A percentile compares a stretch with the other conserved stretches of the same genome.
Evolutionary conservation across 2,113 vertebrate genomes (phyloP).

Genomic region (Forbesichthys papilliferus): DNA sequence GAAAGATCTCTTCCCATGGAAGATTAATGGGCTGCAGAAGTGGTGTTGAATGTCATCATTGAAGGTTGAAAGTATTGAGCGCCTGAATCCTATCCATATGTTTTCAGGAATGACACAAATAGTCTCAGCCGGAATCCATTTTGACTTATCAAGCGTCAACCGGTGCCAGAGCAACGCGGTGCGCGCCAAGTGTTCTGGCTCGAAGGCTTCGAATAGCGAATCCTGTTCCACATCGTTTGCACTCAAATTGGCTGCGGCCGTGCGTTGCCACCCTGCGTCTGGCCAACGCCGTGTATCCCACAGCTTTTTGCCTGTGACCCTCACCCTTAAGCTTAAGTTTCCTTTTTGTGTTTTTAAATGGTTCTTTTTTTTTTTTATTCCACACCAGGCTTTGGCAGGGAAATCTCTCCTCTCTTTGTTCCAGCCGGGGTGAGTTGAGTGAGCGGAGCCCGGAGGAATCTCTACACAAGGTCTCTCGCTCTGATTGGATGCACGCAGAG

Average conservation of each 20-base stretch:
- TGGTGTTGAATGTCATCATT: constrained; percentile 76
- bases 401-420: constrained; percentile 71
- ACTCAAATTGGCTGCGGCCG: constrained; percentile 67
- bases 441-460: constrained; percentile 79
- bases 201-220: constrained; percentile 72
- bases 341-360: too few species aligned
- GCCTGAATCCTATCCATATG: constrained; percentile 74
- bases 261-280: constrained; percentile 56
- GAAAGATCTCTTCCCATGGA: constrained; percentile 74
- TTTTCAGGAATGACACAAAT: constrained; percentile 79
- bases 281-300: constrained; percentile 37
- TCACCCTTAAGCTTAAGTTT: constrained; percentile 55
- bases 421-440: constrained; percentile 77
- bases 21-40: constrained; percentile 73
- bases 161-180: constrained; percentile 61
- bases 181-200: constrained; percentile 70
- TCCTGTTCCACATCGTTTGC: constrained; percentile 72
- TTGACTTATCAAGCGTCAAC: constrained; percentile 74
- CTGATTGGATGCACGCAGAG: constrained; percentile 79
- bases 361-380: constrained; percentile 45
- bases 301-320: constrained; percentile 55
- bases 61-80: constrained; percentile 76
- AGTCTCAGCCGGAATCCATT: constrained; percentile 76
- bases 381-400: constrained; percentile 47
- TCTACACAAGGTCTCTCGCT: constrained; percentile 78